Base-by-base conservation (phyloP, 2,797 vertebrate genomes). In the Dipus sagitta region DNA sequence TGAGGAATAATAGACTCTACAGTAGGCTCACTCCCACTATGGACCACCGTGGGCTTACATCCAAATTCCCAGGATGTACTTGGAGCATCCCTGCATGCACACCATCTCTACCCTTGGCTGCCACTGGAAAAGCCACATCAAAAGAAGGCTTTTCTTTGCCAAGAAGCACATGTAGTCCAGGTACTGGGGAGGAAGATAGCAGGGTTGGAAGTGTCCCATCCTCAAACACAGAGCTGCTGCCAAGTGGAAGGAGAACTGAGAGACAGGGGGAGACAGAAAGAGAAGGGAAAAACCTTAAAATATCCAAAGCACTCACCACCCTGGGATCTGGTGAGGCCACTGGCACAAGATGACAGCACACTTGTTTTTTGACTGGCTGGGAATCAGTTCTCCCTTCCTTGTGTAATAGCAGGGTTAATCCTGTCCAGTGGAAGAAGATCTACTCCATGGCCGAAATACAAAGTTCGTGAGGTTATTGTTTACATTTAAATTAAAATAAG, bases 401-500 rank as follows among this genome's bases (percentile, higher is more conserved):
- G 7, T 38, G 15, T 30, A 67, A 89, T 13, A n/a, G 87, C 3
- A 38, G 13, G 18, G 38, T 62, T 10, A 6, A 34, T 65, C 38
- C 47, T 71, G 38, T 65, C 21, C 30, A 9, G 28, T 1, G 18
- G 62, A 88, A 72, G 30, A 0, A 18, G 23, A 74, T n/a, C n/a
- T 21, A 52, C 24, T 72, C 82, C 34, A 1, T 0, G 0, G 83
- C 75, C 38, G 32, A 86, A 72, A 84, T 3, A 0, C 24, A 30
- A 88, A 34, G 28, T 47, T 60, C 23, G 3, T 0, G 3, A 58
- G 26, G 13, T 42, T 8, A n/a, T 68, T 65, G 6, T 68, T 94
- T 80, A 42, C 18, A 86, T 87, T 67, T 65, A 90, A 91, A 87
- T 80, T 38, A 38, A 38, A 38, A 38, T 38, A 38, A 38, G 38